These are phyloP conservation scores for Rhagophthalmus giganteus DNA, from an alignment of 2,888 invertebrate species.

Conservation along the genomic window DNA sequence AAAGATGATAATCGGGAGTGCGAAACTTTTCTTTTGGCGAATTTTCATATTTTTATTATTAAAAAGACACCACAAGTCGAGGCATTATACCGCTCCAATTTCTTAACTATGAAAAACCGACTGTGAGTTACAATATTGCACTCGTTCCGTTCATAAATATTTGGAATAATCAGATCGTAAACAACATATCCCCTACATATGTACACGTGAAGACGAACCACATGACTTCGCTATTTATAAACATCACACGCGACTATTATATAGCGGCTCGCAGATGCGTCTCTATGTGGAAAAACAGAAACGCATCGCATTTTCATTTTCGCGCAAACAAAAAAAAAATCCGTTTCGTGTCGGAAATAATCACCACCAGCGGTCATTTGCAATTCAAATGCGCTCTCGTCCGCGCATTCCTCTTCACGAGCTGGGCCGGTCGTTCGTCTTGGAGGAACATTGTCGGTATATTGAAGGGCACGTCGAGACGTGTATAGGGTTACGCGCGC, in stretches of 20 bases:
- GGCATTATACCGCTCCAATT: too few relatives aligned
- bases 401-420: too few relatives aligned
- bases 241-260: slow-evolving; percentile 27
- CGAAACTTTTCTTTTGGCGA: too few relatives aligned
- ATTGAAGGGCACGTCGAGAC: not conserved
- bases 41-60: too few relatives aligned
- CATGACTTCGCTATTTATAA: slow-evolving; percentile 27
- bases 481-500: not conserved
- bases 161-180: not conserved
- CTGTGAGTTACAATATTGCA: too few relatives aligned
- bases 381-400: slow-evolving; percentile 5
- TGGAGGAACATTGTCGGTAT: not conserved
- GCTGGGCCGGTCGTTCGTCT: not conserved
- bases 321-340: not conserved
- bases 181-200: slow-evolving; percentile 13
- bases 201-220: slow-evolving; percentile 21
- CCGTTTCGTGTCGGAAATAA: not conserved
- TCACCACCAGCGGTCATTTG: slow-evolving; percentile 5
- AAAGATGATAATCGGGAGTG: too few relatives aligned
- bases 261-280: slow-evolving; percentile 19
- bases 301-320: too few relatives aligned
- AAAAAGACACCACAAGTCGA: too few relatives aligned
- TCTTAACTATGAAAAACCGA: too few relatives aligned
- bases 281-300: slow-evolving; percentile 8
- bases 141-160: not conserved